Evolutionary conservation across 2,888 invertebrate genomes (phyloP), one percentile per base, ranked within the genome.

Genomic region (Patella pellucida): DNA sequence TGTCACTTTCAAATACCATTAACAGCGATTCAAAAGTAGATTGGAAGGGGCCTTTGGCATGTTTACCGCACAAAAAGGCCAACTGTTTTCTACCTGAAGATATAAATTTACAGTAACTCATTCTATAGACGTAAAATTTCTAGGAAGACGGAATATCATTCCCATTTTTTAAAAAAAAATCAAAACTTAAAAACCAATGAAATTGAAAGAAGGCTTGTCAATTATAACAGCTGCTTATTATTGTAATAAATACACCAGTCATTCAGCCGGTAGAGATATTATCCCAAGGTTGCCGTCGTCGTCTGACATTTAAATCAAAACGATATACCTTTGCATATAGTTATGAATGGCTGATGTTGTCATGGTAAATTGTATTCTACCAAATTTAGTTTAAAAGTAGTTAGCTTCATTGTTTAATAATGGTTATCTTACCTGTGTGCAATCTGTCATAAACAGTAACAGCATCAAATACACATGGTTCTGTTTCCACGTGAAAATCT

Each of bases 391-490:
- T 9, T 16, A 31, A 62, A 27, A n/a, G 9, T 12, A 14, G 7
- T 51, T 9, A 19, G 50, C 16, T 23, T 62, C 62, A 41, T 4
- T 31, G 7, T 15, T 31, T 41, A 2, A 69, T 16, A 19, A 12
- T 15, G 62, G 4, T n/a, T 27, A 23, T 78, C 79, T 69, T 75
- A 81, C 81, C 76, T 19, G 71, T 73, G 23, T 68, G 69, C 5
- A 50, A 52, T 3, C 77, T 78, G 27, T 72, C 68, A 56, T 76
- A 77, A 14, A 81, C 72, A n/a, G 54, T 31, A 12, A 81, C 54
- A 52, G 71, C 74, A 69, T 81, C 78, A 52, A 78, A 77, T n/a
- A 73, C 73, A 54, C 81, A 79, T 1, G 68, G 52, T 9, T 68
- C 50, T 3, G 74, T 69, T 16, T 75, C 81, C 67, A 81, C 79